Conservation (phyloP, 2,888 invertebrate species). For the Habroteleia sp. region DNA sequence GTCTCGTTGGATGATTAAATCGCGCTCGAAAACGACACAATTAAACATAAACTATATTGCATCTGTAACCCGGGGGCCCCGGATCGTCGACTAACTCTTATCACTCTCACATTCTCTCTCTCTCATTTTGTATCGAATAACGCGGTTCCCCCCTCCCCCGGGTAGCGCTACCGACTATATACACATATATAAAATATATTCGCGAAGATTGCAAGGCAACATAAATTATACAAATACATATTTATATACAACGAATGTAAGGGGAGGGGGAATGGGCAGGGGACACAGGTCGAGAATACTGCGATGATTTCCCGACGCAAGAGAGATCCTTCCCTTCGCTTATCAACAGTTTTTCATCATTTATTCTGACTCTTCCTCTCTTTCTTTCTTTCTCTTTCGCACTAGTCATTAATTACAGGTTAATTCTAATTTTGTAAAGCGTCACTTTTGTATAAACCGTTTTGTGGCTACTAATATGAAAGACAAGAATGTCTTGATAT, state of each 20-base stretch:
- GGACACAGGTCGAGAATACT: slow-evolving; percentile 59
- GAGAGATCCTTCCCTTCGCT: slow-evolving; percentile 63
- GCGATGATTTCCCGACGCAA: slow-evolving; percentile 50
- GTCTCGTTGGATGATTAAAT: slow-evolving; percentile 49
- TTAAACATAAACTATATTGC: slow-evolving; percentile 61
- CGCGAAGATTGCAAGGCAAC: slow-evolving; percentile 58
- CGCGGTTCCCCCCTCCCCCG: too few relatives aligned
- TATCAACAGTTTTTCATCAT: slow-evolving; percentile 28
- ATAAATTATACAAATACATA: slow-evolving; percentile 62
- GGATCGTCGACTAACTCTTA: slow-evolving; percentile 49
- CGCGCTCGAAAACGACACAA: slow-evolving; percentile 57
- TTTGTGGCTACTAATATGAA: slow-evolving; percentile 69
- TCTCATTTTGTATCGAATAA: slow-evolving; percentile 44
- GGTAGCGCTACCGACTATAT: slow-evolving; percentile 52
- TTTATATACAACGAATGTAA: slow-evolving; percentile 61
- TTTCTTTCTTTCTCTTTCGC: slow-evolving; percentile 44
- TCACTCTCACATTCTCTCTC: slow-evolving; percentile 28
- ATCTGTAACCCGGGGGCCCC: slow-evolving; percentile 53
- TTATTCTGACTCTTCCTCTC: slow-evolving; percentile 10
- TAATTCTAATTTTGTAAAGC: slow-evolving; percentile 67
- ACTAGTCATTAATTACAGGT: slow-evolving; percentile 61
- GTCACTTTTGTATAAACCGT: slow-evolving; percentile 66
- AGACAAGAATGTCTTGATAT: slow-evolving; percentile 68
- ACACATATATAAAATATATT: slow-evolving; percentile 61
- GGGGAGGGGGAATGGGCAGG: slow-evolving; percentile 9